Percentiles rank a stretch among this genome's conserved stretches.
phyloP scores from a whole-genome alignment of 1,140 invertebrate species.

The Drosophila ananassae region DNA sequence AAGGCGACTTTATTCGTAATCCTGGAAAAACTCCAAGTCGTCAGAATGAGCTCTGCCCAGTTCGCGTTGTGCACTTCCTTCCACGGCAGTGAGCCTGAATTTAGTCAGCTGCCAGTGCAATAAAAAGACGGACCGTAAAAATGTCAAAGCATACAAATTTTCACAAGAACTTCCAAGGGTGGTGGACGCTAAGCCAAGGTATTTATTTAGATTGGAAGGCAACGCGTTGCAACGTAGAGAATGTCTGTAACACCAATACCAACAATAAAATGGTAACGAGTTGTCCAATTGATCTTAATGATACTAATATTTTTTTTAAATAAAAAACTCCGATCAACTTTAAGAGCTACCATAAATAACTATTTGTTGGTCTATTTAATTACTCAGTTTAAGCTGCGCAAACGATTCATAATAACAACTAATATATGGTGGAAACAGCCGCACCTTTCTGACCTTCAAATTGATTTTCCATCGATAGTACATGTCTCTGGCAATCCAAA shows the following conservation, averaged over 20 bases:
- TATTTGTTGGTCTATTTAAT: too few relatives aligned
- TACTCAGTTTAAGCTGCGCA: too few relatives aligned
- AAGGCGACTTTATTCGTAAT: conserved; percentile 75
- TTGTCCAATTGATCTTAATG: too few relatives aligned
- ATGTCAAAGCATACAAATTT: conserved; percentile 78
- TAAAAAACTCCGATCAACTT: too few relatives aligned
- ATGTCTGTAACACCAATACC: too few relatives aligned
- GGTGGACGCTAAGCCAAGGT: conserved; percentile 50
- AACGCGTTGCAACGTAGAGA: conserved; percentile 1
- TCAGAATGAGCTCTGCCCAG: conserved; percentile 7
- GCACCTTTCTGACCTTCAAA: neutral
- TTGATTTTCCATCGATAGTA: conserved; percentile 10
- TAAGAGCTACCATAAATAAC: too few relatives aligned
- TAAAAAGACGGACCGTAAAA: conserved; percentile 73
- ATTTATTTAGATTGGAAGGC: conserved; percentile 69
- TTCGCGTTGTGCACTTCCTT: too few relatives aligned
- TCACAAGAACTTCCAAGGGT: conserved; percentile 8
- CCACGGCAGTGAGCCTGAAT: conserved; percentile 29
- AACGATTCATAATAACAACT: too few relatives aligned
- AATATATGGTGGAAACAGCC: neutral
- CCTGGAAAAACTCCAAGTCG: conserved; percentile 37
- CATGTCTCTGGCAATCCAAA: conserved; percentile 23
- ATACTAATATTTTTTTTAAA: too few relatives aligned
- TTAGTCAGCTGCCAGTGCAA: conserved; percentile 74
- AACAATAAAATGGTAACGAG: too few relatives aligned